A percentile compares a stretch with the other conserved stretches of the same genome.
These are phyloP conservation scores for Peribatodes rhomboidaria DNA, from an alignment of 2,888 invertebrate species.

Conservation along the genomic window DNA sequence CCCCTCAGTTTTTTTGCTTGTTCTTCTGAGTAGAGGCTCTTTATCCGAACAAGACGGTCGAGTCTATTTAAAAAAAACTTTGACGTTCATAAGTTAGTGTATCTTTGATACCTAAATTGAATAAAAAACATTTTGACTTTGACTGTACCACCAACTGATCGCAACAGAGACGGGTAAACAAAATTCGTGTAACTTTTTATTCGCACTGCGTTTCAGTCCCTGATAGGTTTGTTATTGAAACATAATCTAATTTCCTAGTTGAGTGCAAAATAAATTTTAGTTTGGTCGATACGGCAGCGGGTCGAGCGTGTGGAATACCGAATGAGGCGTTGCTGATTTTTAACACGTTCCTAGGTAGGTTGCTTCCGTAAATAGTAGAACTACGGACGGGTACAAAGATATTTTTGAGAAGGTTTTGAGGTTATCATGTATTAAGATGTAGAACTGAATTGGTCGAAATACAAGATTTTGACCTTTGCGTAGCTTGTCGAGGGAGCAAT, in stretches of 20 bases:
- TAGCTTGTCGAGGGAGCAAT: no score
- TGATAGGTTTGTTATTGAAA: slow-evolving; percentile 74
- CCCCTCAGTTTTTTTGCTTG: no score
- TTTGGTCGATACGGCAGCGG: slow-evolving; percentile 56
- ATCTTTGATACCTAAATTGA: no score
- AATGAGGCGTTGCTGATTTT: slow-evolving; percentile 51
- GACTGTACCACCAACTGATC: slow-evolving; percentile 18
- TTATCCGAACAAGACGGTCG: no score
- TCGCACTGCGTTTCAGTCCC: slow-evolving; percentile 58
- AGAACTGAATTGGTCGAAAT: no score
- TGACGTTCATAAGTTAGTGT: no score
- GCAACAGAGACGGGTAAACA: slow-evolving; percentile 32
- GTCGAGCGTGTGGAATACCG: slow-evolving; percentile 51
- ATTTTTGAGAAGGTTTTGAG: background rate
- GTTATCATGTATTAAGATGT: no score
- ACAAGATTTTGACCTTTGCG: no score
- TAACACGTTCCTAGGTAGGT: slow-evolving; percentile 39
- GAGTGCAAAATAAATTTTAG: slow-evolving; percentile 72
- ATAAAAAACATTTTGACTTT: slow-evolving; percentile 2
- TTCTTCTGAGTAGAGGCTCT: no score
- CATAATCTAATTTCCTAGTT: slow-evolving; percentile 73
- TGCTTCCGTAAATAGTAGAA: background rate
- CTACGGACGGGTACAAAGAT: background rate
- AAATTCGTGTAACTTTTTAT: slow-evolving; percentile 65
- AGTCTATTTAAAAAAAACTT: no score